Conservation (phyloP, 2,888 invertebrate genomes). For the Argynnis bischoffii region DNA sequence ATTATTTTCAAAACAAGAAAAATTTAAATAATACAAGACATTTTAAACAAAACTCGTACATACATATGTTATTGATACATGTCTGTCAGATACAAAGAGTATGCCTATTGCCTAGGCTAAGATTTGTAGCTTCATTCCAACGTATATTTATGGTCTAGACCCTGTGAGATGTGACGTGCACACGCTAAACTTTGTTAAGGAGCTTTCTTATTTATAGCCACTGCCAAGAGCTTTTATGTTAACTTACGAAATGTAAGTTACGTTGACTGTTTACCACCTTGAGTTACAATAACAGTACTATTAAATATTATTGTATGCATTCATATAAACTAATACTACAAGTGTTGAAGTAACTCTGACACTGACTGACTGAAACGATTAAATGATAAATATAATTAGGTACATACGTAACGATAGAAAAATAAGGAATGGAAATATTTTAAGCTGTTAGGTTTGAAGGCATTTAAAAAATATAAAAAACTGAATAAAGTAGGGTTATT, state of each 20-base stretch:
- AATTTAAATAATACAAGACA: conserved; percentile 35
- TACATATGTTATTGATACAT: conserved; percentile 49
- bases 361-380: no score
- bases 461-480: no score
- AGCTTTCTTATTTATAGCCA: conserved; percentile 35
- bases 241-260: conserved; percentile 5
- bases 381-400: no score
- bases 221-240: conserved; percentile 13
- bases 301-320: no score
- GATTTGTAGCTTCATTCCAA: conserved; percentile 75
- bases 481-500: no score
- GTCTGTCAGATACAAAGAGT: conserved; percentile 34
- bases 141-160: conserved; percentile 62
- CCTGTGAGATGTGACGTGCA: conserved; percentile 67
- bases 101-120: conserved; percentile 33
- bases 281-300: background rate
- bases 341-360: no score
- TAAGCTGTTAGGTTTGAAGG: no score
- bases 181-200: conserved; percentile 49
- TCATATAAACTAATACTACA: no score
- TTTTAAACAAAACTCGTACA: conserved; percentile 42
- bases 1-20: conserved; percentile 12
- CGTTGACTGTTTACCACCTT: background rate
- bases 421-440: no score
- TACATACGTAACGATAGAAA: no score